Conservation (phyloP, 2,888 invertebrate genomes). For the Pristionchus entomophagus region DNA sequence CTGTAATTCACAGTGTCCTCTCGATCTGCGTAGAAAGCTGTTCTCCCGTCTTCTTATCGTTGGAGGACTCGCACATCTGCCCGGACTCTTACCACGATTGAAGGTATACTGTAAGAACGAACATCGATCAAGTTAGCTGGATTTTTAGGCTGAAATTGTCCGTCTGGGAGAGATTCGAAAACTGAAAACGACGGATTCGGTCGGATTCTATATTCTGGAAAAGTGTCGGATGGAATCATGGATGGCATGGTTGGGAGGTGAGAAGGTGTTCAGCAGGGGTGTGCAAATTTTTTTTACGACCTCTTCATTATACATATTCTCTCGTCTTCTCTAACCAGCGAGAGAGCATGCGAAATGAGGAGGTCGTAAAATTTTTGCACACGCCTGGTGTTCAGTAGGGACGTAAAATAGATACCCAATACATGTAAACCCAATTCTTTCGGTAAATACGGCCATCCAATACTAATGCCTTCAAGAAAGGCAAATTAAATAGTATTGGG, state of each 20-base stretch:
- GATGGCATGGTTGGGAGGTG: conserved; percentile 49
- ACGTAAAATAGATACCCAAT: too few relatives aligned
- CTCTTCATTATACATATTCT: too few relatives aligned
- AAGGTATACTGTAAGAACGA: conserved; percentile 75
- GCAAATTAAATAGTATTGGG: not conserved
- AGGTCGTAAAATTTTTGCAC: too few relatives aligned
- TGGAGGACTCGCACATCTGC: conserved; percentile 89
- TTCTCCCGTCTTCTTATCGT: conserved; percentile 89
- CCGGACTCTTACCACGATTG: conserved; percentile 88
- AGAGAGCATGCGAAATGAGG: too few relatives aligned
- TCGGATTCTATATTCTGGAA: conserved; percentile 26
- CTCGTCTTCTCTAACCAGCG: too few relatives aligned
- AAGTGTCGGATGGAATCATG: conserved; percentile 32
- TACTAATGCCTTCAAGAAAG: too few relatives aligned
- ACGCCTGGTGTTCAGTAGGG: too few relatives aligned
- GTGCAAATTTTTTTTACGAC: too few relatives aligned
- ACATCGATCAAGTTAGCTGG: not conserved
- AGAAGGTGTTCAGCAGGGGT: not conserved
- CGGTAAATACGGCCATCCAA: too few relatives aligned
- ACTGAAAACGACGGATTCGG: conserved; percentile 32
- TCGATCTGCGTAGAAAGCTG: conserved; percentile 86
- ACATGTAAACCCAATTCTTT: too few relatives aligned
- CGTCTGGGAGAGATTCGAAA: conserved; percentile 16
- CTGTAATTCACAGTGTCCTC: conserved; percentile 82
- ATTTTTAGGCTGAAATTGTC: conserved; percentile 35